phyloP scores from a whole-genome alignment of 1,140 invertebrate species.

The Meteorus sp. region DNA sequence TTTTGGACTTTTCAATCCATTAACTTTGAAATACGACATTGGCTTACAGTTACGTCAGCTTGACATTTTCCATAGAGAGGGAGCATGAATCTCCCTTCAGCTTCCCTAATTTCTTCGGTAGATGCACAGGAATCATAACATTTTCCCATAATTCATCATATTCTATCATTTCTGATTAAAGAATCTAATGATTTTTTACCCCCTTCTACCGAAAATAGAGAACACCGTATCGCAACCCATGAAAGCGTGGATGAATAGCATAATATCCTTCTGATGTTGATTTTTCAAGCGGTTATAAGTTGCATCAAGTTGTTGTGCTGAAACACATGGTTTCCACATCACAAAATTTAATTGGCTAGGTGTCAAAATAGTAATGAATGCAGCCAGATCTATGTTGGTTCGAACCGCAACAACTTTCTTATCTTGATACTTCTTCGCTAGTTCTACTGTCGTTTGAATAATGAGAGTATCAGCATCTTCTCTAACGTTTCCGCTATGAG shows the following conservation, averaged over 20 bases:
- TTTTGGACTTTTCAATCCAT: not conserved
- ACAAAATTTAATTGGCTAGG: not conserved
- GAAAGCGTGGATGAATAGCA: conserved; percentile 15
- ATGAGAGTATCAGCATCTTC: not conserved
- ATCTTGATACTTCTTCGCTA: too few species aligned
- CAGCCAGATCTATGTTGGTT: conserved; percentile 8
- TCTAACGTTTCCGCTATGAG: not conserved
- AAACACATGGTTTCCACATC: not conserved
- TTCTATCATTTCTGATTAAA: not conserved
- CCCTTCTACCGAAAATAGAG: not conserved
- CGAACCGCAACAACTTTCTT: conserved; percentile 1
- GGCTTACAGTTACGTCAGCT: too few species aligned
- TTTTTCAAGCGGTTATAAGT: not conserved
- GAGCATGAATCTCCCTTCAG: not conserved
- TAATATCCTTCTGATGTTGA: not conserved
- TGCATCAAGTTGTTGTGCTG: not conserved
- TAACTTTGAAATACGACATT: conserved; percentile 1
- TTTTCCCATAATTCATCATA: conserved; percentile 10
- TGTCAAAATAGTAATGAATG: conserved; percentile 3
- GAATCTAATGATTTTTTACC: not conserved
- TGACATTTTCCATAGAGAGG: not conserved
- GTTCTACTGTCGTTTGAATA: not conserved
- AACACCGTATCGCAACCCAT: conserved; percentile 12
- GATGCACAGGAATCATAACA: not conserved
- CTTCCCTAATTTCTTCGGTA: conserved; percentile 5